phyloP scores from a whole-genome alignment of 2,888 invertebrate genomes.

The Cataglyphis albicans region DNA sequence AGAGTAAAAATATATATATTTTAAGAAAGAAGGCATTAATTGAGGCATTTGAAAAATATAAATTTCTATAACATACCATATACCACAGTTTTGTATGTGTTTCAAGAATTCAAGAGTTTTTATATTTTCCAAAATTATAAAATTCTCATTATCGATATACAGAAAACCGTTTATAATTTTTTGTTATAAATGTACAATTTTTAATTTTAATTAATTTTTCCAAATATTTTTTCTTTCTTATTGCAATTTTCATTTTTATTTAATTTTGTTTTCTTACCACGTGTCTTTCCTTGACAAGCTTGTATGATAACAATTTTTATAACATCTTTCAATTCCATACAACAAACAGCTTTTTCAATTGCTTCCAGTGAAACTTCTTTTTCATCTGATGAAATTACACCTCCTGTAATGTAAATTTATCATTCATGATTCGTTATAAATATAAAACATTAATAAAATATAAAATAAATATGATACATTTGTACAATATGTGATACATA shows the following conservation, averaged over 20 bases:
- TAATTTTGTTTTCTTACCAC: slow-evolving; percentile 58
- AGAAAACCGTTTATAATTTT: not conserved
- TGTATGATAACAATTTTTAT: slow-evolving; percentile 88
- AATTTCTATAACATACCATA: not conserved
- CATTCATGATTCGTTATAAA: slow-evolving; percentile 25
- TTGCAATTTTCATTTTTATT: slow-evolving; percentile 8
- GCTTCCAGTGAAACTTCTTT: slow-evolving; percentile 86
- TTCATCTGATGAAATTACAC: slow-evolving; percentile 86
- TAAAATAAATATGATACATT: too few species aligned
- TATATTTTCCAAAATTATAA: not conserved
- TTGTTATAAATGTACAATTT: not conserved
- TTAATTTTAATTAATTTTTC: not conserved
- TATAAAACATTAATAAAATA: not conserved
- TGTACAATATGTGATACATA: not conserved
- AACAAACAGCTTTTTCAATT: slow-evolving; percentile 86
- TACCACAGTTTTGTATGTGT: not conserved
- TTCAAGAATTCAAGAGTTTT: not conserved
- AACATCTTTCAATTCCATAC: slow-evolving; percentile 85
- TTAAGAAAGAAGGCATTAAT: not conserved
- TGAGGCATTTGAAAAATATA: not conserved
- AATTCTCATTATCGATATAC: not conserved
- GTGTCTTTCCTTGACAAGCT: slow-evolving; percentile 87
- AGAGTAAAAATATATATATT: not conserved
- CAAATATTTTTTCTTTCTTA: slow-evolving; percentile 3
- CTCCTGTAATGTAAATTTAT: slow-evolving; percentile 79